phyloP scores from a whole-genome alignment of 1,140 invertebrate species.

The Sitobion miscanthi region DNA sequence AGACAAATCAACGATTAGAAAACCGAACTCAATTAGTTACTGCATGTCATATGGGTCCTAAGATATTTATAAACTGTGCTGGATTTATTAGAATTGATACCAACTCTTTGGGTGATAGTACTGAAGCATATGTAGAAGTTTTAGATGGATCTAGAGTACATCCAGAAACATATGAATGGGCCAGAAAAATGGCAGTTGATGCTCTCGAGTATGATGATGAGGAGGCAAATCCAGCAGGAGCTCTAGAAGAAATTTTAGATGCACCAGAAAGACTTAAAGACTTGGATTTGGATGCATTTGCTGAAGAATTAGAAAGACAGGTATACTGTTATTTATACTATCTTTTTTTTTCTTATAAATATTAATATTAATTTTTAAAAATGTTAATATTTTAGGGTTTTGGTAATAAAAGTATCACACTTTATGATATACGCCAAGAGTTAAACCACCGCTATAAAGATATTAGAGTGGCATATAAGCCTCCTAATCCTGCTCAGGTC shows the following conservation, averaged over 20 bases:
- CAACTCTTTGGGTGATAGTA: constrained; percentile 89
- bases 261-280: constrained; percentile 95
- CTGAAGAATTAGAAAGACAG: constrained; percentile 94
- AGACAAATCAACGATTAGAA: constrained; percentile 90
- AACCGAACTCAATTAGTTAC: constrained; percentile 96
- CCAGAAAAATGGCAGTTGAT: constrained; percentile 99
- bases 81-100: constrained; percentile 99
- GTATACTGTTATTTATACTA: constrained; percentile 61
- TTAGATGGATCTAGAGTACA: constrained; percentile 97
- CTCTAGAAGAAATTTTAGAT: constrained; percentile 96
- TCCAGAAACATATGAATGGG: constrained; percentile 99
- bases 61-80: constrained; percentile 98
- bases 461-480: constrained; percentile 78
- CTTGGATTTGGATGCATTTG: constrained; percentile 97
- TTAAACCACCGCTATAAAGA: constrained; percentile 96
- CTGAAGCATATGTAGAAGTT: constrained; percentile 94
- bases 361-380: constrained; percentile 57
- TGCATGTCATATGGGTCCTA: constrained; percentile 94
- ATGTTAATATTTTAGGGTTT: constrained; percentile 70
- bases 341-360: constrained; percentile 29
- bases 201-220: constrained; percentile 96
- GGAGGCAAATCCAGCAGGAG: constrained; percentile 93
- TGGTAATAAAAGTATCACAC: constrained; percentile 95
- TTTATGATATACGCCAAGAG: constrained; percentile 97
- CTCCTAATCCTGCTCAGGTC: constrained; percentile 83